These are phyloP conservation scores for Myotis vivesi DNA, from an alignment of 2,797 vertebrate species.

Conservation along the genomic window DNA sequence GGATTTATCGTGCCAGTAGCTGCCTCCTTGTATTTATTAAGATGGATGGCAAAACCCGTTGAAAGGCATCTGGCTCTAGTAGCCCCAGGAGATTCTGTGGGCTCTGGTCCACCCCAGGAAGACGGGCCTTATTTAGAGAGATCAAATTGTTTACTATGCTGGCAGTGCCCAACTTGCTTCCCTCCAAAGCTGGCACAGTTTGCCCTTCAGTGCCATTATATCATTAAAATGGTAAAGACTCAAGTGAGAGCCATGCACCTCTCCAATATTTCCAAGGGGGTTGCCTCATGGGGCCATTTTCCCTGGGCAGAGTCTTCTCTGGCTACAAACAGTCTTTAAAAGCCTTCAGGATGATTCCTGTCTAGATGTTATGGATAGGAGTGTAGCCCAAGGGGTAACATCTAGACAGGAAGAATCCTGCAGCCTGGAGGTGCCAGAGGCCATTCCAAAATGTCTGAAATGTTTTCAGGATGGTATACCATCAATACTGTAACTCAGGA, in stretches of 20 bases:
- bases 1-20: not conserved
- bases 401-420: not conserved
- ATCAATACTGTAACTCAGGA: not conserved
- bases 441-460: not conserved
- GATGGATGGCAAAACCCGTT: constrained; percentile 70
- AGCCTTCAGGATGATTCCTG: not conserved
- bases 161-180: constrained; percentile 62
- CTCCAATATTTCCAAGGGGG: not conserved
- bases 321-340: not conserved
- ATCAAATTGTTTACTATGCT: constrained; percentile 68
- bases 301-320: not conserved
- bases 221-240: not conserved
- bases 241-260: not conserved
- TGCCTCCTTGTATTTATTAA: constrained; percentile 69
- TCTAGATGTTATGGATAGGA: not conserved
- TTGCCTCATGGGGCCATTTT: not conserved
- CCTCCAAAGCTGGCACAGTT: not conserved
- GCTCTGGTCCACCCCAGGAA: constrained; percentile 59
- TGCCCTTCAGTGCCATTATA: not conserved
- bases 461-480: not conserved
- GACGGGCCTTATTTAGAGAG: constrained; percentile 78
- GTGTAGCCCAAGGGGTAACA: not conserved
- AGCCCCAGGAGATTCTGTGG: constrained; percentile 64
- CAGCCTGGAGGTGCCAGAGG: not conserved
- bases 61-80: constrained; percentile 57